A percentile compares a stretch with the other conserved stretches of the same genome.
Evolutionary conservation across 92 coral and sea anemone species (phyloP).

Genomic region (Pocillopora grandis): DNA sequence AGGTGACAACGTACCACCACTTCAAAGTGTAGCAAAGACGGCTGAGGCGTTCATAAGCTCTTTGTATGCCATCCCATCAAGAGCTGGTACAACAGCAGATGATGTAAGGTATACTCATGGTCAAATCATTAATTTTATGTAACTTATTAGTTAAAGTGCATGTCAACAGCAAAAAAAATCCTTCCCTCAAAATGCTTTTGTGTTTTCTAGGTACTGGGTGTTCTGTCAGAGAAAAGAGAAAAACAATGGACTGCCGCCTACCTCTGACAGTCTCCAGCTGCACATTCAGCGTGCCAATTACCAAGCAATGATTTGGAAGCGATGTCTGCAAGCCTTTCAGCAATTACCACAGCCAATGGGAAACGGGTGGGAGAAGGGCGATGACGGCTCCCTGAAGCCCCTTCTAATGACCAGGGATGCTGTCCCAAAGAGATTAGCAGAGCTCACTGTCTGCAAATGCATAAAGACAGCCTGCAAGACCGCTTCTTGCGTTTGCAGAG

Average conservation of each 20-base stretch:
- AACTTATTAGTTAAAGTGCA: background rate
- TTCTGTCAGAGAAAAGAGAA: background rate
- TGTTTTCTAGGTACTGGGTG: background rate
- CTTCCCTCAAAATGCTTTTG: no score
- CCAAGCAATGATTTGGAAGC: constrained; percentile 60
- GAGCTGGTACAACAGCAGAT: constrained; percentile 47
- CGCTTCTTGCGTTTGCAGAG: background rate
- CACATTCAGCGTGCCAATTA: constrained; percentile 58
- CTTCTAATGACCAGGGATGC: constrained; percentile 52
- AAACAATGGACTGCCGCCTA: constrained; percentile 31
- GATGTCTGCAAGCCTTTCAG: constrained; percentile 50
- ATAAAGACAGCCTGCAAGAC: constrained; percentile 48
- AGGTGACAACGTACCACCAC: constrained; percentile 30
- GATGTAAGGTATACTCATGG: constrained; percentile 29
- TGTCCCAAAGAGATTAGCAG: constrained; percentile 56
- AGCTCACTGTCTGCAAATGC: constrained; percentile 67
- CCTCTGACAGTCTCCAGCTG: constrained; percentile 50
- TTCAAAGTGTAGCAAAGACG: background rate
- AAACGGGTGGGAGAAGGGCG: constrained; percentile 63
- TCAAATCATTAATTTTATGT: background rate
- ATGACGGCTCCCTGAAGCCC: constrained; percentile 37
- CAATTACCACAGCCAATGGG: constrained; percentile 60
- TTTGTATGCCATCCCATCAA: constrained; percentile 23
- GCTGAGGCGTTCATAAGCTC: constrained; percentile 44
- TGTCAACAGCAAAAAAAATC: background rate